Conservation (phyloP, 2,888 invertebrate genomes). For the Drosophila infuscata region DNA sequence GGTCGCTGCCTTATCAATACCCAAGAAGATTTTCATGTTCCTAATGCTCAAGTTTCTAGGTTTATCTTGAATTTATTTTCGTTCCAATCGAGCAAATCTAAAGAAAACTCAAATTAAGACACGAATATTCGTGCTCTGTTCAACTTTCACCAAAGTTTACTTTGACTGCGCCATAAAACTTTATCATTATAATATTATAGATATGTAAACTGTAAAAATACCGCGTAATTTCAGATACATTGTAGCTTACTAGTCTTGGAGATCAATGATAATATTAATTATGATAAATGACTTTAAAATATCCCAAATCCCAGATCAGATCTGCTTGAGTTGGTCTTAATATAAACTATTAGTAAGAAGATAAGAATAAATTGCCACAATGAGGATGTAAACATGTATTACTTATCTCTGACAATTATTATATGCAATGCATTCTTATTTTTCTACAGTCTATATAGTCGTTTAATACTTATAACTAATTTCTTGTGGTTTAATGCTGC, state of each 20-base stretch:
- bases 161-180: conserved; percentile 17
- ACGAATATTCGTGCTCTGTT: conserved; percentile 1
- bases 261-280: no score
- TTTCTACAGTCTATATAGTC: neutral
- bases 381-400: neutral
- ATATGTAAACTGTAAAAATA: neutral
- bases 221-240: no score
- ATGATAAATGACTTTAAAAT: no score
- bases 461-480: neutral
- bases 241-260: no score
- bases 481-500: neutral
- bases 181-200: conserved; percentile 17
- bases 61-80: conserved; percentile 56
- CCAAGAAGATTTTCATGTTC: conserved; percentile 37
- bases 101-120: conserved; percentile 1
- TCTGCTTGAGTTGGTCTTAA: neutral
- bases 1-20: conserved; percentile 59
- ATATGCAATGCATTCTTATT: neutral
- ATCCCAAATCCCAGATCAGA: neutral
- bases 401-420: neutral
- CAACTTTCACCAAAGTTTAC: conserved; percentile 24
- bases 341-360: neutral
- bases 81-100: conserved; percentile 17
- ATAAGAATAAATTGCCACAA: neutral
- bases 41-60: conserved; percentile 38